A percentile compares a stretch with the other conserved stretches of the same genome.
These are phyloP conservation scores for Verasper variegatus DNA, from an alignment of 2,113 vertebrate genomes.

Conservation along the genomic window DNA sequence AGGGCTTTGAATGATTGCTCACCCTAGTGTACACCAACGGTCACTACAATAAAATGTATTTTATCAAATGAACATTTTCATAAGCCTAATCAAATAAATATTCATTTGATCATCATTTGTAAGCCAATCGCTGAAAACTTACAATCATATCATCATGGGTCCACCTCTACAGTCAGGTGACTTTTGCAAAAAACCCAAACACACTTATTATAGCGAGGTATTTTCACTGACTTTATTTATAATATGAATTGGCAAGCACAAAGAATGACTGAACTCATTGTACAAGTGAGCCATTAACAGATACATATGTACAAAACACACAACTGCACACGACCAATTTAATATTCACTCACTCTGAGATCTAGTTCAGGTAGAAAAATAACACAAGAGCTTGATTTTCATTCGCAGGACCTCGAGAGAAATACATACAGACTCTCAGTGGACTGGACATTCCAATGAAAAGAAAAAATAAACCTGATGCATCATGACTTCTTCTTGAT, in stretches of 20 bases:
- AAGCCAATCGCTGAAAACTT: background rate
- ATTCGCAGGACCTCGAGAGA: constrained; percentile 32
- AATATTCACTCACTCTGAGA: constrained; percentile 43
- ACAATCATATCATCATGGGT: background rate
- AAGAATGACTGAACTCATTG: constrained; percentile 45
- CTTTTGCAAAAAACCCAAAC: background rate
- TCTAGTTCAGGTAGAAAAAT: constrained; percentile 57
- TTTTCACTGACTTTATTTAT: constrained; percentile 62
- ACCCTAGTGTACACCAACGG: constrained; percentile 63
- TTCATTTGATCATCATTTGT: background rate
- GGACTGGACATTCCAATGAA: constrained; percentile 3
- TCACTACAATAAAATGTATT: constrained; percentile 50
- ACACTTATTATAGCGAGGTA: background rate
- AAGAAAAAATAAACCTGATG: background rate
- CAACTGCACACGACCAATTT: constrained; percentile 37
- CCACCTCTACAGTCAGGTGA: background rate
- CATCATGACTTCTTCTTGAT: constrained; percentile 8
- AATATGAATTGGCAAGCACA: constrained; percentile 64
- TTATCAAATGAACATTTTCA: background rate
- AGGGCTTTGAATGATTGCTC: constrained; percentile 61
- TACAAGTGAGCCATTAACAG: constrained; percentile 51
- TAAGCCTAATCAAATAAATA: background rate
- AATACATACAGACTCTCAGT: constrained; percentile 19
- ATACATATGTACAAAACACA: constrained; percentile 77
- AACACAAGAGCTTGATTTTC: constrained; percentile 48